Evolutionary conservation across 2,797 vertebrate species (phyloP), one percentile per base, ranked within the genome.

Genomic region (Chloroceryle inda): DNA sequence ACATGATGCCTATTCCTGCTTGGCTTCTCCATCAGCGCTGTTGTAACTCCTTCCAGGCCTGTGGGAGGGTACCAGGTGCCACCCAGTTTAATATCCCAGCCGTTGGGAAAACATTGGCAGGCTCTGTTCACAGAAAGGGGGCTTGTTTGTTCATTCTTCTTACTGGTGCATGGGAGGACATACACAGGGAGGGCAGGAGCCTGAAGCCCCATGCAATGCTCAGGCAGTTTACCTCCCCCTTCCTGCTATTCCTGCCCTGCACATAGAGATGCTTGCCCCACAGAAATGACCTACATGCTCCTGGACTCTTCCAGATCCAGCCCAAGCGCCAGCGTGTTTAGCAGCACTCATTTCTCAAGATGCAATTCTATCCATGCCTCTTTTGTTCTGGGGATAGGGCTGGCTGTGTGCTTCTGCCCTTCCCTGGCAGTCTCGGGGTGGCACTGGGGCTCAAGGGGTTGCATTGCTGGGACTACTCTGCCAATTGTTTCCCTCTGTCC

Each of bases 341-440:
- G 40, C 40, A 37, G 11, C 62, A 67, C 37, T 81, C 10, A 1
- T 24, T 29, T 31, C 31, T 62, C 44, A 31, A 37, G 10, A 4
- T 5, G 4, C 29, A 61, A 1, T 42, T 74, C 69, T 44, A 8
- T 5, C 58, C 1, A 0, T 8, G 16, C 49, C 23, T 42, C 31
- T 83, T 37, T 11, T 10, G 11, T 1, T 29, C 29, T 19, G 24
- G 69, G 37, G 27, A 33, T 27, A 6, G 2, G 8, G 8, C 55
- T 59, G 38, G 0, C 37, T 44, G 29, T 31, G 49, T n/a, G 6
- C 5, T 38, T 42, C 73, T 64, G 56, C 71, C 66, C 38, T 66
- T 53, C 55, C 53, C 2, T 0, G 21, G 4, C 20, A 33, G 2
- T 58, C 45, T 52, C 17, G 13, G 42, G 47, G 52, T 11, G 12